Evolutionary conservation across 1,140 invertebrate genomes (phyloP), one percentile per base, ranked within the genome.

Genomic region (Brachionus manjavacas): DNA sequence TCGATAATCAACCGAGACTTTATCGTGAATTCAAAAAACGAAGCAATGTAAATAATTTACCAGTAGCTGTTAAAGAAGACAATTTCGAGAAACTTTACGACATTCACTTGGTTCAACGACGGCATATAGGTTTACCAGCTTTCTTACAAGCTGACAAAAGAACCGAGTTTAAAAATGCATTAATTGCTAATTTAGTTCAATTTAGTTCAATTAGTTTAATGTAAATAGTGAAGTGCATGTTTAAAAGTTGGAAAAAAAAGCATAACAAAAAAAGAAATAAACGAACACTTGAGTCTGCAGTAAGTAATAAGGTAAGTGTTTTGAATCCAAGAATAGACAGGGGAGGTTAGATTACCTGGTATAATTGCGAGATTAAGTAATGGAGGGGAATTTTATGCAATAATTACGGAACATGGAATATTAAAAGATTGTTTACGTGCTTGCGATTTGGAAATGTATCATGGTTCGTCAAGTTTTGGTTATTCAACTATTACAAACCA

Each of bases 211-310:
- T n/a, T n/a, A n/a, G n/a, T n/a, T n/a, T n/a, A n/a, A n/a, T n/a
- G n/a, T n/a, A n/a, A n/a, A n/a, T n/a, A n/a, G n/a, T n/a, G n/a
- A n/a, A n/a, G n/a, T n/a, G n/a, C n/a, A n/a, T n/a, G n/a, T n/a
- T n/a, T n/a, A n/a, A n/a, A n/a, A n/a, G n/a, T n/a, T n/a, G n/a
- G n/a, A n/a, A n/a, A n/a, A n/a, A n/a, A 41, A 72, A 72, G 39
- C 68, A 72, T 23, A 72, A 72, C 31, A 72, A 72, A n/a, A 72
- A 72, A 72, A 35, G 68, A 35, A 72, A 72, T 39, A 72, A 72
- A 72, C 2, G 31, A 20, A 72, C 68, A 39, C 28, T 39, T 39
- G 68, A 72, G 23, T 72, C 41, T 39, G 31, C 31, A 39, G 23
- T 35, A n/a, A 35, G 31, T 39, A 35, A 72, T n/a, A 39, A 39